These are phyloP conservation scores for Oreochromis tanganicae DNA, from an alignment of 2,113 vertebrate genomes.

Conservation along the genomic window DNA sequence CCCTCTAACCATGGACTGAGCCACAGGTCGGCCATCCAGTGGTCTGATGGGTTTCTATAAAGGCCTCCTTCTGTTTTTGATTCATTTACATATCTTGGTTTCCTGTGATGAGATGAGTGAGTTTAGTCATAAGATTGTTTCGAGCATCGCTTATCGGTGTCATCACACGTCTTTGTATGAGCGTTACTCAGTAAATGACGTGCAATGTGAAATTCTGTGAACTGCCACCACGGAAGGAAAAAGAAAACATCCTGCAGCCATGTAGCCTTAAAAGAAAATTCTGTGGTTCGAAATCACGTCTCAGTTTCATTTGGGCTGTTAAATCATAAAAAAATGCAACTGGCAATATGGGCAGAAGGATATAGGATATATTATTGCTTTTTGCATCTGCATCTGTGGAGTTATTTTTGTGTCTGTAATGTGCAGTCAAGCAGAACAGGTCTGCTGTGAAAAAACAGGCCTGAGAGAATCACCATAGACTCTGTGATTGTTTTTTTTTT, in stretches of 20 bases:
- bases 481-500: neutral
- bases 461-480: neutral
- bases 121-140: neutral
- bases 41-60: constrained; percentile 9
- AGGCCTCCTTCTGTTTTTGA: constrained; percentile 5
- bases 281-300: neutral
- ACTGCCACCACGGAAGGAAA: neutral
- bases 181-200: neutral
- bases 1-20: constrained; percentile 21
- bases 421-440: neutral
- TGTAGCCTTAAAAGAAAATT: neutral
- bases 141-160: neutral
- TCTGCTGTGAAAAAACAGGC: neutral
- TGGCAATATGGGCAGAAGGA: neutral
- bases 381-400: neutral
- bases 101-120: neutral
- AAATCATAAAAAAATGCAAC: neutral
- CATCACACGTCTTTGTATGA: neutral
- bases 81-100: constrained; percentile 9
- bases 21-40: constrained; percentile 14
- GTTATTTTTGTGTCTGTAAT: accelerated
- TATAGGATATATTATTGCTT: neutral
- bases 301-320: neutral
- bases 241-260: neutral
- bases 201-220: neutral